phyloP scores from a whole-genome alignment of 1,140 invertebrate genomes.

The Cotesia chilonis region DNA sequence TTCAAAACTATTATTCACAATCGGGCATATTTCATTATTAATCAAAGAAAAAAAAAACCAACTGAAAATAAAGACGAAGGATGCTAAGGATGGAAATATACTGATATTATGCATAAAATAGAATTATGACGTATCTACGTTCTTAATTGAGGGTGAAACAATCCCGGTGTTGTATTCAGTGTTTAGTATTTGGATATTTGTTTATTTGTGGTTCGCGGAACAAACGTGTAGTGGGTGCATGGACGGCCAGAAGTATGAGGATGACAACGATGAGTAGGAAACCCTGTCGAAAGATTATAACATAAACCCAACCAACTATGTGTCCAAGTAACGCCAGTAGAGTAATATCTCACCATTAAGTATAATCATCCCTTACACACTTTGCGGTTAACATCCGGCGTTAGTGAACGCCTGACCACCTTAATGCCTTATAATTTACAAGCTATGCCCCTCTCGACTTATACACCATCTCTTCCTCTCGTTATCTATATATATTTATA shows the following conservation, averaged over 20 bases:
- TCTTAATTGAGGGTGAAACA: too few relatives aligned
- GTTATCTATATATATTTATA: conserved; percentile 5
- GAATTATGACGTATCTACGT: too few relatives aligned
- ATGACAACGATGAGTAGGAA: conserved; percentile 57
- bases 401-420: conserved; percentile 47
- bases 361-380: conserved; percentile 67
- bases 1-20: conserved; percentile 33
- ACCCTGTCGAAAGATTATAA: conserved; percentile 67
- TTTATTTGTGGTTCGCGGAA: conserved; percentile 29
- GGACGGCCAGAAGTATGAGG: conserved; percentile 27
- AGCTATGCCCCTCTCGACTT: conserved; percentile 34
- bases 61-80: too few relatives aligned
- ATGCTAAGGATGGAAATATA: too few relatives aligned
- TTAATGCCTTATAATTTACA: conserved; percentile 62
- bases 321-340: conserved; percentile 64
- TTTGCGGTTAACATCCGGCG: conserved; percentile 53
- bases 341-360: conserved; percentile 68
- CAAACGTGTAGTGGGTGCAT: conserved; percentile 21
- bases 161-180: background rate
- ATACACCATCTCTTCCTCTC: background rate
- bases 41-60: background rate
- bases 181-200: background rate
- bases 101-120: too few relatives aligned
- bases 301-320: conserved; percentile 51
- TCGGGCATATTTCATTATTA: conserved; percentile 4